A percentile compares a stretch with the other conserved stretches of the same genome.
Conservation (phyloP, 2,797 vertebrate genomes). For the Periparus ater region DNA sequence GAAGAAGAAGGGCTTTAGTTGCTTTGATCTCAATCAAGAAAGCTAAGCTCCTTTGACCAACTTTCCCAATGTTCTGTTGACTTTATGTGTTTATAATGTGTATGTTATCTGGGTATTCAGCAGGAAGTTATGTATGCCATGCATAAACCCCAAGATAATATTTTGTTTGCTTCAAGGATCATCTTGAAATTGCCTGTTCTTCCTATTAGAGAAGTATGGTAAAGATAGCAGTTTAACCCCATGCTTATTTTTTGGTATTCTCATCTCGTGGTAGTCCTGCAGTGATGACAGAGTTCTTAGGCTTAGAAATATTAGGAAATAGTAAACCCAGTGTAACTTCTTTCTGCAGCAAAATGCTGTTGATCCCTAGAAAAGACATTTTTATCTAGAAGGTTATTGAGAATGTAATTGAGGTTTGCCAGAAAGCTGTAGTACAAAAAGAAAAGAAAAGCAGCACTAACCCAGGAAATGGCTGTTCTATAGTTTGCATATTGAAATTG, state of each 20-base stretch:
- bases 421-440: background rate
- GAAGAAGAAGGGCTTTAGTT: background rate
- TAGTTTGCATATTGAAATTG: background rate
- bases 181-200: background rate
- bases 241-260: background rate
- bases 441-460: background rate
- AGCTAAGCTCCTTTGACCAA: background rate
- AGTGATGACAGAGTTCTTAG: background rate
- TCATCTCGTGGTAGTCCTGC: background rate
- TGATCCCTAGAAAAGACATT: background rate
- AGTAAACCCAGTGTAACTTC: background rate
- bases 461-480: background rate
- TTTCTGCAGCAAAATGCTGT: background rate
- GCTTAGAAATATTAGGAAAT: background rate
- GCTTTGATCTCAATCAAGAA: background rate
- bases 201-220: background rate
- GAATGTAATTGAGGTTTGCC: background rate
- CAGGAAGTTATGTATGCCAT: background rate
- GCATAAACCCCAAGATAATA: background rate
- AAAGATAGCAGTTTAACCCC: background rate
- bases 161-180: background rate
- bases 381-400: background rate
- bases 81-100: background rate
- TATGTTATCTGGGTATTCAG: background rate
- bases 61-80: background rate